Conservation (phyloP, 2,113 vertebrate species). For the Porphyrio hochstetteri region DNA sequence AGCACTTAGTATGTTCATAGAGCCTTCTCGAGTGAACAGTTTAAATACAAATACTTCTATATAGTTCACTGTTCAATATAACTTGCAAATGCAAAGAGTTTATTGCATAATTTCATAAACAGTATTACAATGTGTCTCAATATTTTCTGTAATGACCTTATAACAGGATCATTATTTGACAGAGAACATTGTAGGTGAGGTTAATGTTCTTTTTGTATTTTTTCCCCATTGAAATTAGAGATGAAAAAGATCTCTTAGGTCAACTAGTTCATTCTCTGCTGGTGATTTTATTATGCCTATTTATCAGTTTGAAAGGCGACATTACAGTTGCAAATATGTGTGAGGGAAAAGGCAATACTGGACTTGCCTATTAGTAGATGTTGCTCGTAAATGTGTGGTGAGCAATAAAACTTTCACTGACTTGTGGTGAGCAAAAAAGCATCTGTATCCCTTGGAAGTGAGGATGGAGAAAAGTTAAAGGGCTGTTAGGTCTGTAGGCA, state of each 20-base stretch:
- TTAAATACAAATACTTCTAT: constrained; percentile 7
- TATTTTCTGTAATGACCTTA: constrained; percentile 1
- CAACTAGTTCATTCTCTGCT: neutral
- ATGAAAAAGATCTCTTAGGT: neutral
- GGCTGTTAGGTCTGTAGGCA: neutral
- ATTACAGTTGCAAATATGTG: neutral
- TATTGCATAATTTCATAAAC: neutral
- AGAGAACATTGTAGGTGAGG: constrained; percentile 9
- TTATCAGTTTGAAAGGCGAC: neutral
- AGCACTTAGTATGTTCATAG: neutral
- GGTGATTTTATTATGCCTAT: neutral
- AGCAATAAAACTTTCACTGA: neutral
- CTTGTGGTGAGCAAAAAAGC: neutral
- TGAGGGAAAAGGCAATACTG: neutral
- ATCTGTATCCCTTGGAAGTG: neutral
- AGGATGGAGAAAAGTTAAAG: neutral
- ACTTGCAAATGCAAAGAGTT: neutral
- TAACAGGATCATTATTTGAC: constrained; percentile 20
- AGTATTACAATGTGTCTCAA: neutral
- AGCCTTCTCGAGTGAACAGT: neutral
- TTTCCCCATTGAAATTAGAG: neutral
- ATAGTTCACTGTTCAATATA: neutral
- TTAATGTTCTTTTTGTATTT: neutral
- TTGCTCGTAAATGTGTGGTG: neutral
- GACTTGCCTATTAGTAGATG: neutral